A percentile compares a stretch with the other conserved stretches of the same genome.
These are phyloP conservation scores for Sminthurinus signatus DNA, from an alignment of 1,140 invertebrate species.

Conservation along the genomic window DNA sequence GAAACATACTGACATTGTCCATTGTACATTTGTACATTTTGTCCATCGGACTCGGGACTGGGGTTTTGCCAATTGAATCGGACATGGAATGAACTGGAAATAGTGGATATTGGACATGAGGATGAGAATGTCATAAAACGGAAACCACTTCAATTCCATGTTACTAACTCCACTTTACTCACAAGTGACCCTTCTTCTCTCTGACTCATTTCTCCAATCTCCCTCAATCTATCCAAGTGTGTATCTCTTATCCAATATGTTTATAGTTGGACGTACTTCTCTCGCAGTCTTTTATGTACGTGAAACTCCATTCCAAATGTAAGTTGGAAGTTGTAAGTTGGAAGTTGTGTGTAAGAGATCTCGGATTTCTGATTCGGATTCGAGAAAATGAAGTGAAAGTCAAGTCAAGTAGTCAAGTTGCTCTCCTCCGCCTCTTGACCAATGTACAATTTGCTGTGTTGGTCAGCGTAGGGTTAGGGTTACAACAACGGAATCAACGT, in stretches of 20 bases:
- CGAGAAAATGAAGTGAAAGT: too few species aligned
- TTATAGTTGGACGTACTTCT: background rate
- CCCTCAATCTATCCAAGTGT: background rate
- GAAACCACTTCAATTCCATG: slow-evolving; percentile 27
- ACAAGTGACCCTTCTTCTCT: background rate
- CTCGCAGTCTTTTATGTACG: background rate
- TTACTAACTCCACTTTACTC: background rate
- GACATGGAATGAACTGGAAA: background rate
- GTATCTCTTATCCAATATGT: background rate
- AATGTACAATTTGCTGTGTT: too few species aligned
- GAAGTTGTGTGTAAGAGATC: too few species aligned
- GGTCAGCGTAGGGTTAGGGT: too few species aligned
- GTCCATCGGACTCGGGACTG: background rate
- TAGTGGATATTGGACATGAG: background rate
- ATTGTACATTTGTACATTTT: background rate
- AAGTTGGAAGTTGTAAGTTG: too few species aligned
- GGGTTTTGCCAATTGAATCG: slow-evolving; percentile 9
- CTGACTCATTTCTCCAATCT: background rate
- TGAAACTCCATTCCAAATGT: too few species aligned
- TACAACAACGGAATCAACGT: too few species aligned
- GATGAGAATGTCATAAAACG: slow-evolving; percentile 25
- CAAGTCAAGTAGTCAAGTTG: too few species aligned
- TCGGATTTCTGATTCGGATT: too few species aligned
- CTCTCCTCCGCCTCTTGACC: too few species aligned
- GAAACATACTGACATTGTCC: background rate